These are phyloP conservation scores for Aleadryas rufinucha DNA, from an alignment of 2,113 vertebrate genomes.

Conservation along the genomic window DNA sequence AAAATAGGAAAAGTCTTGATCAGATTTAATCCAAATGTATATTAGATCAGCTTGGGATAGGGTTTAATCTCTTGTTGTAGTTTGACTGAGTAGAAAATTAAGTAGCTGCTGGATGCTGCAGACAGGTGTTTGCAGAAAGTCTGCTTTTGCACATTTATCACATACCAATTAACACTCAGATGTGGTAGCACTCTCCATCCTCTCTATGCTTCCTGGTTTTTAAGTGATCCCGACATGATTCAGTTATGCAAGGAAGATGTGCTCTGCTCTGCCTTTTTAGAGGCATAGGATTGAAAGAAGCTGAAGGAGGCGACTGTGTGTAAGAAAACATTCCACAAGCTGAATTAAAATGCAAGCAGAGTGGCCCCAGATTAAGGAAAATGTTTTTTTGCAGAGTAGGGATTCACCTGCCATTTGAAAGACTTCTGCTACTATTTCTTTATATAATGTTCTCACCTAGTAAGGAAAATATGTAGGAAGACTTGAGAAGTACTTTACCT, in stretches of 20 bases:
- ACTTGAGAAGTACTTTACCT: not conserved
- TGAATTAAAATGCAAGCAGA: not conserved
- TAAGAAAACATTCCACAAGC: not conserved
- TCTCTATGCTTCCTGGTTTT: not conserved
- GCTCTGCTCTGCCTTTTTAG: not conserved
- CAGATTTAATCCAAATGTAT: not conserved
- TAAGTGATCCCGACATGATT: not conserved
- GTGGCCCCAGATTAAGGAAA: not conserved
- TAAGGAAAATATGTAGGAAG: not conserved
- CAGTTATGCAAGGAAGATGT: not conserved
- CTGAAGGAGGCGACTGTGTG: not conserved
- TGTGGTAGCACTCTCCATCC: not conserved
- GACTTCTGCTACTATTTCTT: not conserved
- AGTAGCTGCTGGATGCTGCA: not conserved
- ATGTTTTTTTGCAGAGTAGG: not conserved
- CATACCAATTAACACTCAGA: conserved; percentile 4
- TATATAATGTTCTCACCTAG: not conserved
- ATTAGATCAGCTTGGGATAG: not conserved
- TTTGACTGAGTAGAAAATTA: conserved; percentile 7
- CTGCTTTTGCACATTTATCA: conserved; percentile 1
- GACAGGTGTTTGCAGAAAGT: conserved; percentile 18
- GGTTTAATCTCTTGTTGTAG: not conserved
- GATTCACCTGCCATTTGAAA: not conserved
- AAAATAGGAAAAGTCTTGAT: not conserved
- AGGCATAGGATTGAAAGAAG: not conserved